Evolutionary conservation across 2,797 vertebrate species (phyloP), one percentile per base, ranked within the genome.

Genomic region (Manis pentadactyla): DNA sequence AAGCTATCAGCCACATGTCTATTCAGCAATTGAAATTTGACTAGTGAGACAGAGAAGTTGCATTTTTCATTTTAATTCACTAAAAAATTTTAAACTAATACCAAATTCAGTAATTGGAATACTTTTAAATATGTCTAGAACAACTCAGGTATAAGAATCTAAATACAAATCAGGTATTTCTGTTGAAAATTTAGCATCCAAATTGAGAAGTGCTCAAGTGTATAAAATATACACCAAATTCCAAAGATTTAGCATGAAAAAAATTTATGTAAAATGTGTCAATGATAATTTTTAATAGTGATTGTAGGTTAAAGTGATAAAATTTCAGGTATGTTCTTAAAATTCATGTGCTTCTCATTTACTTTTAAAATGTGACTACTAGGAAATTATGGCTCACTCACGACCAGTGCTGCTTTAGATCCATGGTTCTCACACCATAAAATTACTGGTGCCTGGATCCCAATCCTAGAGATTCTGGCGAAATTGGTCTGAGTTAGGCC

Each of bases 241-340:
- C 81, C 73, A 66, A 84, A 92, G 63, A 42, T 21, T n/a, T 46
- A 37, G 31, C 8, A 59, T 39, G 37, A 87, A 77, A 95, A 94
- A 53, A 19, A 79, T 19, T 66, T 68, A 63, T 7, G 18, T 79
- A 77, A 85, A 87, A 59, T 31, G 29, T 23, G 31, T 21, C 69
- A 95, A 12, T 68, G 55, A 85, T 49, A 87, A 75, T 82, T 81
- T 68, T 84, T 51, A 64, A 86, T 55, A 69, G 61, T 34, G 68
- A 83, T 84, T 87, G 59, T 9, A 88, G 69, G 55, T 78, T 92
- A 83, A 93, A 73, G 66, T 69, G 34, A 85, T 75, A 83, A 89
- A 77, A 83, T 69, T 51, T 86, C 66, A 87, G 46, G 46, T 46
- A 46, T 46, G 46, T 46, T 46, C 46, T 46, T 46, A 46, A 46